Evolutionary conservation across 2,888 invertebrate genomes (phyloP), one percentile per base, ranked within the genome.

Genomic region (Epinotia bilunana): DNA sequence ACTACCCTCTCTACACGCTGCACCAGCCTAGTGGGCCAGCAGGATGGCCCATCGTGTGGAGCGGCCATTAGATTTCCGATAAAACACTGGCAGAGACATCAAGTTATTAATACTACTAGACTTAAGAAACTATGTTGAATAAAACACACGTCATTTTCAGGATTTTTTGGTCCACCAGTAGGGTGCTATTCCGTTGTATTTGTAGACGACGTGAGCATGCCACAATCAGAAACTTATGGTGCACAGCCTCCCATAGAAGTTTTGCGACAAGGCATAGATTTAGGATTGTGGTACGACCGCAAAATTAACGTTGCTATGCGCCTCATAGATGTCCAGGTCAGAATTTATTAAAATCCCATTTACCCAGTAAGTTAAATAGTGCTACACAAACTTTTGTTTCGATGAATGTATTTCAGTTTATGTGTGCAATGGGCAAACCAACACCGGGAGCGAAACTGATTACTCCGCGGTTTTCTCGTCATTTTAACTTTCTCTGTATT

Each of bases 201-300:
- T 87, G 98, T 99, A 53, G 99, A 99, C 85, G 99, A 99, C 87
- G 96, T 99, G n/a, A 98, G 98, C 83, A 98, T 99, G 98, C 99
- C 99, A 0, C 94, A 97, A 82, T 96, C 97, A 72, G 98, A 98
- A 90, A 95, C 95, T 2, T 99, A 98, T 84, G 99, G 99, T 0
- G 98, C 99, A 0, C 99, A 99, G 88, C 99, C 99, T 0, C 98
- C 99, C 0, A 98, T 99, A 73, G 99, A 99, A 88, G 93, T 99
- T 60, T 89, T 99, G 33, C 94, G 99, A 28, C 98, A 98, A 91
- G 97, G 97, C 95, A 95, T 99, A 61, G 99, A 99, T 89, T 97
- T 98, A 80, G 96, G 96, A 79, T 96, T 97, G 84, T 99, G 99
- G 99, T 97, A 97, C 86, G 98, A 99, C 85, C 95, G 96, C 60